phyloP scores from a whole-genome alignment of 2,797 vertebrate species.

The Enteromius fasciolatus region DNA sequence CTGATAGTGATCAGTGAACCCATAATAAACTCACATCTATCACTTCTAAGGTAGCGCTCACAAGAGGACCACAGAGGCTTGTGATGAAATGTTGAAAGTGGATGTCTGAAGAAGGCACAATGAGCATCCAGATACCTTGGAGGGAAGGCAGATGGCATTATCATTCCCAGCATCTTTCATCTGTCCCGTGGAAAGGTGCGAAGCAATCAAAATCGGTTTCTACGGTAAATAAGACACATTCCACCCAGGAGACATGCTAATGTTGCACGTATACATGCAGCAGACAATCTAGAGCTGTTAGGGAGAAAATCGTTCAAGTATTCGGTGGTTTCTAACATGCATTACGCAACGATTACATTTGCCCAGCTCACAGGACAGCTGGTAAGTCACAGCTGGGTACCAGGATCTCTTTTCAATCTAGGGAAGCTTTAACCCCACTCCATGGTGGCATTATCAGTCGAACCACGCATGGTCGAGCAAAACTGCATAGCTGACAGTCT shows the following conservation, averaged over 20 bases:
- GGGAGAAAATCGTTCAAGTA: not conserved
- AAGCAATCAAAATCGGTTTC: constrained; percentile 28
- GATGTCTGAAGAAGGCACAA: constrained; percentile 67
- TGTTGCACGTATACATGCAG: not conserved
- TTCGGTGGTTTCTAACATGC: constrained; percentile 34
- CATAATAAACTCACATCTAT: constrained; percentile 78
- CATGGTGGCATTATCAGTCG: constrained; percentile 76
- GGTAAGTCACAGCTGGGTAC: constrained; percentile 69
- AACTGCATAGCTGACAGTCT: constrained; percentile 76
- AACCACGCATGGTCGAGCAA: constrained; percentile 72
- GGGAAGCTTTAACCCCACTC: constrained; percentile 68
- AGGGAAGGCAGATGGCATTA: constrained; percentile 50
- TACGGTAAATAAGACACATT: constrained; percentile 23
- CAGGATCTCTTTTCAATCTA: constrained; percentile 65
- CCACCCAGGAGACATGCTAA: constrained; percentile 29
- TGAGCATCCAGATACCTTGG: constrained; percentile 42
- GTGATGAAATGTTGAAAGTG: constrained; percentile 75
- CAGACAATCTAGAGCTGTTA: constrained; percentile 33
- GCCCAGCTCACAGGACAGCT: constrained; percentile 63
- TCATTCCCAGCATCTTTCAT: constrained; percentile 38
- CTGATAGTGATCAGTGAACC: constrained; percentile 75
- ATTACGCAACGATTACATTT: constrained; percentile 51
- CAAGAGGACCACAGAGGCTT: constrained; percentile 56
- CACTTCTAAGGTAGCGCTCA: constrained; percentile 61
- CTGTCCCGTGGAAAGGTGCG: not conserved